These are phyloP conservation scores for Halcyon leucocephala DNA, from an alignment of 2,797 vertebrate genomes.

Conservation along the genomic window DNA sequence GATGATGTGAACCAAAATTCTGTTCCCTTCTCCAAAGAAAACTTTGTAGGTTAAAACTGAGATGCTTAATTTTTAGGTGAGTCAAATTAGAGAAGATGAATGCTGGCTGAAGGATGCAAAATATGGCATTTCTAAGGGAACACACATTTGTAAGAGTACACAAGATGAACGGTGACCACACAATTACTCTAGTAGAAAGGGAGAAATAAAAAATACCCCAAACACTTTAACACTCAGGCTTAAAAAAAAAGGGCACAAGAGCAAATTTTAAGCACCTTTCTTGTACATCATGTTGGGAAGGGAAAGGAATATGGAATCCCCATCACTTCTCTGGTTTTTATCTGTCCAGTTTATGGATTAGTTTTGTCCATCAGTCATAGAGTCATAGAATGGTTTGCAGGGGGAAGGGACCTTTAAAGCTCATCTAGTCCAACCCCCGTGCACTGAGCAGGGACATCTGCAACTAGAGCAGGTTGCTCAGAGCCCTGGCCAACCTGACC, in stretches of 20 bases:
- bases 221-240: rapidly evolving
- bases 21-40: background rate
- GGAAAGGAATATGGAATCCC: background rate
- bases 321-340: background rate
- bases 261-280: background rate
- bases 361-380: background rate
- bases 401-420: background rate
- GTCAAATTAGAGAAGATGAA: background rate
- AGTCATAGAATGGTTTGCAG: background rate
- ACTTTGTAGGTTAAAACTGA: background rate
- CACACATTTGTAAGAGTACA: background rate
- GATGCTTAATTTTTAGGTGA: background rate
- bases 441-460: background rate
- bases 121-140: background rate
- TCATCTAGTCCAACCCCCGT: background rate
- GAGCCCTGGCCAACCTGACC: background rate
- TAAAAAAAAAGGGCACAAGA: background rate
- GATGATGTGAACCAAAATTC: background rate
- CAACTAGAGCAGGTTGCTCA: background rate
- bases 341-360: background rate
- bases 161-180: rapidly evolving
- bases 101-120: background rate
- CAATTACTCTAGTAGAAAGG: background rate
- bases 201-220: background rate
- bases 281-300: background rate